A percentile compares a stretch with the other conserved stretches of the same genome.
These are phyloP conservation scores for Vireo altiloquus DNA, from an alignment of 2,113 vertebrate genomes.

Conservation along the genomic window DNA sequence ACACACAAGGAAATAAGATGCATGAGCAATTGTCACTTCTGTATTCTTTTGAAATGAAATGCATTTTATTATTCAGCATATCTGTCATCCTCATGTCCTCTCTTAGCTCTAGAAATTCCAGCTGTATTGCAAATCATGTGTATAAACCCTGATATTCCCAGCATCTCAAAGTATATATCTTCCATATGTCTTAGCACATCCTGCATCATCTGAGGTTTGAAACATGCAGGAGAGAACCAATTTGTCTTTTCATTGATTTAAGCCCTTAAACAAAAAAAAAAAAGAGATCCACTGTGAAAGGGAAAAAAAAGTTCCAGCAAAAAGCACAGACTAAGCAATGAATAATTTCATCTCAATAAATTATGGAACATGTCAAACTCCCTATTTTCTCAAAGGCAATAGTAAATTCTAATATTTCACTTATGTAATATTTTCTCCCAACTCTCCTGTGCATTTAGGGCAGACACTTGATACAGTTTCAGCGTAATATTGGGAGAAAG, in stretches of 20 bases:
- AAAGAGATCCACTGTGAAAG: not conserved
- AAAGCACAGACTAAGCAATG: not conserved
- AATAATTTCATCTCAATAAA: not conserved
- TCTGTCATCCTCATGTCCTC: not conserved
- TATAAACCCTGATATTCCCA: not conserved
- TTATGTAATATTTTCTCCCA: not conserved
- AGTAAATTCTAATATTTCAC: not conserved
- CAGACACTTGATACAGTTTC: not conserved
- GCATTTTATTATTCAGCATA: not conserved
- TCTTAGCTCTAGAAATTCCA: not conserved
- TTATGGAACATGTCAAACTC: not conserved
- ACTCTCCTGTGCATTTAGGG: not conserved
- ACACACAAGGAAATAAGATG: not conserved
- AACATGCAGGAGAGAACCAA: not conserved
- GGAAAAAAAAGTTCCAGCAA: not conserved
- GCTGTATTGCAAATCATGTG: not conserved
- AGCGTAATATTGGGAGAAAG: not conserved
- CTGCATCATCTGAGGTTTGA: not conserved
- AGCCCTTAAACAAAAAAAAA: not conserved
- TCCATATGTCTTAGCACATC: not conserved
- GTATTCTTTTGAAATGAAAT: conserved; percentile 16
- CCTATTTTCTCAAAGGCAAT: not conserved
- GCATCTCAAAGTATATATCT: not conserved
- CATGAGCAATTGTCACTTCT: not conserved
- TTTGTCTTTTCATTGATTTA: not conserved